phyloP scores from a whole-genome alignment of 2,888 invertebrate genomes.

The Pyrgus malvae region DNA sequence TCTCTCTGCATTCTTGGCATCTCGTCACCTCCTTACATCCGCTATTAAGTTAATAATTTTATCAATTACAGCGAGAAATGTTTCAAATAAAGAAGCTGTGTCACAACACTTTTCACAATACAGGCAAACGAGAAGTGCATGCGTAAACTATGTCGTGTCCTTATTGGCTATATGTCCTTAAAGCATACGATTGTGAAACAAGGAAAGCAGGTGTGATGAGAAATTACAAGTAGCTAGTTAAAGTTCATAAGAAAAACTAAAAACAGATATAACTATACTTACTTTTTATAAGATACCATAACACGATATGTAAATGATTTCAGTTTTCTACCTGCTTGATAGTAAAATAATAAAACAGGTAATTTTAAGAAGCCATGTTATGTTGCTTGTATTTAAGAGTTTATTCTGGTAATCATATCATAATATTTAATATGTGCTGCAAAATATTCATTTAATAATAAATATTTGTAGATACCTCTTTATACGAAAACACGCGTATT shows the following conservation, averaged over 20 bases:
- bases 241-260: no score
- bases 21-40: neutral
- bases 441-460: no score
- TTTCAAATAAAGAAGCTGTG: neutral
- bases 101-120: conserved; percentile 12
- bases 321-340: no score
- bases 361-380: no score
- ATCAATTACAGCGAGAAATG: neutral
- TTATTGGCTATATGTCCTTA: conserved; percentile 23
- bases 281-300: no score
- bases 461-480: no score
- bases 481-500: no score
- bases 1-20: neutral
- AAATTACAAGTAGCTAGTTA: conserved; percentile 3
- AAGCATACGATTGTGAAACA: conserved; percentile 25
- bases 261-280: neutral
- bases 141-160: conserved; percentile 25
- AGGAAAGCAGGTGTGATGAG: conserved; percentile 23
- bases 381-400: no score
- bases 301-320: no score
- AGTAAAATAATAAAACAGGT: no score
- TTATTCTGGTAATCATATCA: no score
- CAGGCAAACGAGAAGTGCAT: conserved; percentile 7
- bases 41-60: neutral
- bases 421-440: no score